Base-by-base conservation (phyloP, 2,113 vertebrate genomes). In the Larimichthys polyactis region DNA sequence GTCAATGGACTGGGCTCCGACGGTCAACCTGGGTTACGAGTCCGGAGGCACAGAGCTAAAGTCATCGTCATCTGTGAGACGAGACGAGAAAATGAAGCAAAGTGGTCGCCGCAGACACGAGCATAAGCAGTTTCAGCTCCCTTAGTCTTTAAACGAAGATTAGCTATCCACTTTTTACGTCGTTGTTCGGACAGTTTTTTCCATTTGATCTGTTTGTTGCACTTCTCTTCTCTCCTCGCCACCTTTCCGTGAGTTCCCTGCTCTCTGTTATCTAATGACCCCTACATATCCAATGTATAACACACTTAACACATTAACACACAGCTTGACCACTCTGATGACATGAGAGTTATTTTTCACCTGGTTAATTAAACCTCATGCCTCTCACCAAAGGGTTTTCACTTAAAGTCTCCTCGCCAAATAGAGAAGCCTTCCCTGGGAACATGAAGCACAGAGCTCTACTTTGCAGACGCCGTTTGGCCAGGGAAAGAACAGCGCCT, bases 231-330 rank as follows among this genome's bases (percentile, higher is more conserved):
- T 55, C 59, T 29, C 63, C 46, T 55, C 59, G 15, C 36, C 27
- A 68, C 32, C 40, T 57, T 40, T 40, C 80, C 75, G 27, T 66
- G n/a, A 55, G n/a, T 11, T 77, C 48, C 52, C 29, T 62, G 55
- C 51, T 62, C 24, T n/a, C 14, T 11, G 48, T 78, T 79, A 74
- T 64, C 40, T 57, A 74, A 66, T 67, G 59, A 55, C 17, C 62
- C 46, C 55, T 48, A 40, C 60, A 62, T 54, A 24, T 67, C 44
- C 20, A 55, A 66, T 44, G 19, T 24, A 69, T 22, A 67, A 22
- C 40, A 64, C 44, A 59, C 22, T n/a, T n/a, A n/a, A n/a, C n/a
- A n/a, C n/a, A n/a, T 65, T 63, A 15, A 36, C 32, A 36, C 32
- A 52, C 15, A 71, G 29, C 32, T 60, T 60, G 51, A 55, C 22